Percentiles rank a stretch among this genome's conserved stretches.
phyloP scores from a whole-genome alignment of 2,113 vertebrate genomes.

The Mesitornis unicolor region DNA sequence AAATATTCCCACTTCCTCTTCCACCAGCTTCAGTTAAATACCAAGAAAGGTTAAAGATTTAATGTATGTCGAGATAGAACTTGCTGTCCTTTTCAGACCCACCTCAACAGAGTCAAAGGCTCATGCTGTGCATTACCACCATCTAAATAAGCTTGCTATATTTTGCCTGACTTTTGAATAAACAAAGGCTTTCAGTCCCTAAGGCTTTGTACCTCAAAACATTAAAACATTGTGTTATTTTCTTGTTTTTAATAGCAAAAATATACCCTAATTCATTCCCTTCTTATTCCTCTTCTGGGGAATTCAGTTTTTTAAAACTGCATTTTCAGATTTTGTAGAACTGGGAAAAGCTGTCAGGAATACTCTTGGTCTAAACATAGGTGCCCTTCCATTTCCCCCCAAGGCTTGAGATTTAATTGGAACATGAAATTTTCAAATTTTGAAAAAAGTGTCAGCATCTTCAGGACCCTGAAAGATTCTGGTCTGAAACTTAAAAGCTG shows the following conservation, averaged over 20 bases:
- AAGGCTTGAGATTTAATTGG: neutral
- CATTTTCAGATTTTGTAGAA: neutral
- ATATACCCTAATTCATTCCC: neutral
- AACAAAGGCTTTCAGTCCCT: neutral
- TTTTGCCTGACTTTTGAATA: neutral
- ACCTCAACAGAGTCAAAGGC: neutral
- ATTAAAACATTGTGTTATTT: neutral
- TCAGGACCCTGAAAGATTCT: neutral
- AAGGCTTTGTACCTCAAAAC: neutral
- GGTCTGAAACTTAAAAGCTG: neutral
- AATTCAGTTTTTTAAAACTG: neutral
- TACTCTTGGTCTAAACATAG: neutral
- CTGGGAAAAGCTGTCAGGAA: neutral
- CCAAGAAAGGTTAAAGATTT: slow-evolving; percentile 34
- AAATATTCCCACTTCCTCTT: slow-evolving; percentile 54
- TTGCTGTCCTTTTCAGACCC: slow-evolving; percentile 14
- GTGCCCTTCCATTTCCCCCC: neutral
- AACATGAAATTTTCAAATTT: neutral
- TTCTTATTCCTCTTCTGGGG: neutral
- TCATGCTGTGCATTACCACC: neutral
- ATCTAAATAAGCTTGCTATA: neutral
- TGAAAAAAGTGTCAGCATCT: neutral
- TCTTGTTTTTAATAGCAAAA: neutral
- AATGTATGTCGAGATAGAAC: slow-evolving; percentile 24
- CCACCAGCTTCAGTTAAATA: slow-evolving; percentile 22